Base-by-base conservation (phyloP, 2,888 invertebrate genomes). In the Drosophila pseudotalamancana region DNA sequence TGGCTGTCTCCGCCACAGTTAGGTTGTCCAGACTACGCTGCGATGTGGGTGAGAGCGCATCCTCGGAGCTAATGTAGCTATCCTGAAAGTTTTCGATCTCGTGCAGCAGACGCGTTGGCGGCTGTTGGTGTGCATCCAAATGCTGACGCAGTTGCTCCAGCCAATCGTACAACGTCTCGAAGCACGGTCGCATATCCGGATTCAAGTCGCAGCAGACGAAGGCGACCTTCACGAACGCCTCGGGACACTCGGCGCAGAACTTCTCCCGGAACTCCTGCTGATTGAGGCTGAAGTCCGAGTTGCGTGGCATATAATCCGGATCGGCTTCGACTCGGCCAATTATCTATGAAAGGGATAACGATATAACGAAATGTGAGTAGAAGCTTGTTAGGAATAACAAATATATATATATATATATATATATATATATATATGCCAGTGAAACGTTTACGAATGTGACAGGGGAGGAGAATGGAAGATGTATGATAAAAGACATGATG, bases 301-400 rank as follows among this genome's bases (percentile, higher is more conserved):
- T 96, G 34, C 98, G 94, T 2, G 98, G 98, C 73, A 98, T 92
- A 90, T 95, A 96, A 91, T 98, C 98, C 0, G 98, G 98, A 93
- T 98, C 98, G 0, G 98, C 98, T 69, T 97, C 96, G 4, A 98
- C 97, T 37, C 98, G 94, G 0, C 98, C 98, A 87, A 98, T 98
- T 79, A 98, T 97, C 96, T 97, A 88, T 2, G 1, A 16, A 27
- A 18, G 8, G n/a, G 12, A 21, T 23, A 18, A 32, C 5, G 46
- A 3, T 16, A 9, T 8, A 25, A 16, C 1, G 11, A 14, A 25
- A 48, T 21, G 19, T 16, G 8, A 25, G 12, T 16, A 27, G 4
- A 23, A 12, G 14, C 3, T 21, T 6, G 6, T n/a, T n/a, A 6
- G 5, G 3, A 6, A 37, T n/a, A n/a, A n/a, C n/a, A n/a, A n/a